These are phyloP conservation scores for Ptiloglossa arizonensis DNA, from an alignment of 1,140 invertebrate genomes.

Conservation along the genomic window DNA sequence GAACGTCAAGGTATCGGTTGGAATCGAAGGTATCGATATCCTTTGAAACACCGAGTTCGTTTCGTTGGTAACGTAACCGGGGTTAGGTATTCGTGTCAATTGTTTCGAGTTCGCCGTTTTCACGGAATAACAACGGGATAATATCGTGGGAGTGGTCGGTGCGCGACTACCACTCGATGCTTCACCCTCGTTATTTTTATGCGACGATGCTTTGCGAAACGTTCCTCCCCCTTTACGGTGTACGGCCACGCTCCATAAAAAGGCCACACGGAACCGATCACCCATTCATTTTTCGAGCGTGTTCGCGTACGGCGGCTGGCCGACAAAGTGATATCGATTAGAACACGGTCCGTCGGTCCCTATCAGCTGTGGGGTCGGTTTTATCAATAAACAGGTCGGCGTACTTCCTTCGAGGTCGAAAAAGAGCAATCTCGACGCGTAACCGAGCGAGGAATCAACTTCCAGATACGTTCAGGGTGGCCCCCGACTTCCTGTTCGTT, in stretches of 20 bases:
- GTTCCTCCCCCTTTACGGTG: not conserved
- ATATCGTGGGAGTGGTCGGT: constrained; percentile 18
- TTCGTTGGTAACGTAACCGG: not conserved
- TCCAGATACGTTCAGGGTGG: not conserved
- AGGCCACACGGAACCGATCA: constrained; percentile 42
- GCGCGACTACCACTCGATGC: constrained; percentile 4
- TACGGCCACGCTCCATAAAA: constrained; percentile 16
- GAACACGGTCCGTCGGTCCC: constrained; percentile 4
- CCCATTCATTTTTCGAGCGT: constrained; percentile 44
- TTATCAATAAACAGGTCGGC: constrained; percentile 32
- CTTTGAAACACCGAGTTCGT: not conserved
- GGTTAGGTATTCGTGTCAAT: constrained; percentile 3
- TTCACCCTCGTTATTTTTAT: constrained; percentile 54
- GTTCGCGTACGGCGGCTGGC: constrained; percentile 9
- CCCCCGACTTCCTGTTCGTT: not conserved
- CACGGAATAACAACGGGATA: constrained; percentile 20
- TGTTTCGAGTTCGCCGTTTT: not conserved
- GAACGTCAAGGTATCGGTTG: no score
- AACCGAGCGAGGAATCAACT: constrained; percentile 4
- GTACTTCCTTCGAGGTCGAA: constrained; percentile 7
- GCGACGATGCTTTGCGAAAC: constrained; percentile 42
- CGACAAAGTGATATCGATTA: constrained; percentile 45
- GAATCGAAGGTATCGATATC: not conserved
- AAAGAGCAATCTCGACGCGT: not conserved
- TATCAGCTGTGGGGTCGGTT: constrained; percentile 19